Base-by-base conservation (phyloP, 2,113 vertebrate species). In the Sylvietta virens region DNA sequence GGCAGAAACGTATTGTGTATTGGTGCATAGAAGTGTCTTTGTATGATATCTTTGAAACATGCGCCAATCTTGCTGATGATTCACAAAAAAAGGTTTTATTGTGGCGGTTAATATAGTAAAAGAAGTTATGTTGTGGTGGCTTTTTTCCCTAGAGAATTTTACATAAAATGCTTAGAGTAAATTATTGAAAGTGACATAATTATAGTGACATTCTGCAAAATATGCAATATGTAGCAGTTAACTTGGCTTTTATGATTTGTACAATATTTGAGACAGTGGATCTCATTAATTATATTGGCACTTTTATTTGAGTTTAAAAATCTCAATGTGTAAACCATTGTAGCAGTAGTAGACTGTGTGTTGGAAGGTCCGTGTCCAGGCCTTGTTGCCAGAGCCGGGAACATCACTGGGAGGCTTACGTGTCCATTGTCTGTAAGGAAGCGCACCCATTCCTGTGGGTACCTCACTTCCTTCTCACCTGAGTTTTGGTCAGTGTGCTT, bases 361-460 rank as follows among this genome's bases (percentile, higher is more conserved):
- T 53, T 19, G 28, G 22, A 26, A n/a, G 27, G 27, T 37, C 23
- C 28, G 1, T 45, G 60, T 9, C 4, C 48, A 40, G 60, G 19
- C 12, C 11, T 42, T 14, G 50, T 35, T 1, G 0, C 11, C 9
- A 10, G 69, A 27, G 65, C 35, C 35, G 61, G 23, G 69, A n/a
- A 23, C 8, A 1, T 37, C 26, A 0, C 27, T 23, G 47, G 24
- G 56, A 88, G 26, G n/a, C 30, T 51, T 2, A 15, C 8, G 15
- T 31, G 33, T 18, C 48, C 1, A 0, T 5, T 15, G 30, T 10
- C 48, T 77, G 44, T 39, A 20, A 15, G 1, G 13, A 45, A 3
- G 28, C 22, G 22, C 11, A 5, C 21, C 37, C 19, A 0, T 86
- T 91, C 53, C 67, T 39, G 28, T 62, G 66, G 28, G 18, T 23